Percentiles rank a stretch among this genome's conserved stretches.
Conservation (phyloP, 2,888 invertebrate genomes). For the Sericinus montela region DNA sequence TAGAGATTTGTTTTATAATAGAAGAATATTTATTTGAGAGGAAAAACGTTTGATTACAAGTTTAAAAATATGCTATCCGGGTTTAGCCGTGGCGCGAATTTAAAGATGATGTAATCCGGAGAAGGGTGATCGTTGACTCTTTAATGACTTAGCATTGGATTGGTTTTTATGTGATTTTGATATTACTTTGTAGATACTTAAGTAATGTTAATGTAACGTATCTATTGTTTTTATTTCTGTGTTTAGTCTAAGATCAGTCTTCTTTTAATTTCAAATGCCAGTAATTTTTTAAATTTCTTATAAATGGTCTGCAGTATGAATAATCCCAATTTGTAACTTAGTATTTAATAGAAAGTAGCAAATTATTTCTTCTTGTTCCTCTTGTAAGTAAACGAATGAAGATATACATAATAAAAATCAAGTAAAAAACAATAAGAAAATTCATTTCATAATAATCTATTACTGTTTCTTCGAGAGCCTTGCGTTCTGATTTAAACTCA, state of each 20-base stretch:
- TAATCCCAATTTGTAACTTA: too few relatives aligned
- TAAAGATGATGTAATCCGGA: conserved; percentile 24
- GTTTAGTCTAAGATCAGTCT: neutral
- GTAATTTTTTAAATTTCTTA: too few relatives aligned
- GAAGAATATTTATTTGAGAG: neutral
- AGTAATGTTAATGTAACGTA: neutral
- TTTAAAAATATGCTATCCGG: conserved; percentile 20
- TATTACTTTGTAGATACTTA: too few relatives aligned
- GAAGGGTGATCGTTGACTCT: conserved; percentile 1
- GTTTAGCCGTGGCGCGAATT: conserved; percentile 8
- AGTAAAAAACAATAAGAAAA: neutral
- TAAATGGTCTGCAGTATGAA: too few relatives aligned
- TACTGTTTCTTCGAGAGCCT: neutral
- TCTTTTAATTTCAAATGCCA: too few relatives aligned
- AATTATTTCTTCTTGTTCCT: too few relatives aligned
- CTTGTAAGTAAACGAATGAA: too few relatives aligned
- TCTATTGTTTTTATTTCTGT: neutral
- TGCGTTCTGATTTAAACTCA: neutral
- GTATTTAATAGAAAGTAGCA: too few relatives aligned
- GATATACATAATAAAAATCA: too few relatives aligned
- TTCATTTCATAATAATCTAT: too few relatives aligned
- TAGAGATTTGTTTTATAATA: too few relatives aligned
- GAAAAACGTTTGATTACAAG: conserved; percentile 3
- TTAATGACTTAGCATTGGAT: neutral
- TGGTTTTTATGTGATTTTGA: neutral